Base-by-base conservation (phyloP, 1,140 invertebrate genomes). In the Cyphomyrmex costatus region DNA sequence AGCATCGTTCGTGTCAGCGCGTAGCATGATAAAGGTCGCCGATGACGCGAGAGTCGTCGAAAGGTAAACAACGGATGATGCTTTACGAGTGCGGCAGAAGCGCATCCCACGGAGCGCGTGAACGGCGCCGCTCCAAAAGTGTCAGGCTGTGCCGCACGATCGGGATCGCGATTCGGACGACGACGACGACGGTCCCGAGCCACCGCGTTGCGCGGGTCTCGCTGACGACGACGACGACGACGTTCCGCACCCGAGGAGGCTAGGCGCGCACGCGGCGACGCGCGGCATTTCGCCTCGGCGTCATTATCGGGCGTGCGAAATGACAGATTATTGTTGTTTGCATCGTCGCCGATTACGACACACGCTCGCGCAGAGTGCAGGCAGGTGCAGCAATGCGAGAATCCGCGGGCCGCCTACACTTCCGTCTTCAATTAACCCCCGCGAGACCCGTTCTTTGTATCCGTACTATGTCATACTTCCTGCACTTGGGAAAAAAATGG, bases 1-100 rank as follows among this genome's bases (percentile, higher is more conserved):
- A 95, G 91, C 95, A 95, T 95, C 87, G 91, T 95, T 93, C 78
- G 88, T 88, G 84, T 88, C 73, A 86, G 85, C 89, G 89, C 74
- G 91, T 92, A 90, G 83, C 94, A 94, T 94, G 89, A 87, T 94
- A 93, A 92, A 89, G 79, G 87, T 92, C 86, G 89, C 42, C 84
- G 85, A 87, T 90, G 86, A 78, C 14, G 61, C 24, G 33, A 53
- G 33, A 21, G 33, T 71, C 49, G 36, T 12, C 21, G 51, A 71
- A 30, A 46, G 24, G 56, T 73, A 58, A 71, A 73, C 21, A 51
- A 66, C 77, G 51, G 51, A n/a, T 3, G 61, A 65, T 65, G 21
- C 16, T 21, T 24, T 27, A n/a, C 12, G 27, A 58, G 12, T 66
- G 60, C 58, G 21, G 60, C 27, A 27, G 27, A 27, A 27, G 27